These are phyloP conservation scores for Phoebastria nigripes DNA, from an alignment of 2,797 vertebrate species.

Conservation along the genomic window DNA sequence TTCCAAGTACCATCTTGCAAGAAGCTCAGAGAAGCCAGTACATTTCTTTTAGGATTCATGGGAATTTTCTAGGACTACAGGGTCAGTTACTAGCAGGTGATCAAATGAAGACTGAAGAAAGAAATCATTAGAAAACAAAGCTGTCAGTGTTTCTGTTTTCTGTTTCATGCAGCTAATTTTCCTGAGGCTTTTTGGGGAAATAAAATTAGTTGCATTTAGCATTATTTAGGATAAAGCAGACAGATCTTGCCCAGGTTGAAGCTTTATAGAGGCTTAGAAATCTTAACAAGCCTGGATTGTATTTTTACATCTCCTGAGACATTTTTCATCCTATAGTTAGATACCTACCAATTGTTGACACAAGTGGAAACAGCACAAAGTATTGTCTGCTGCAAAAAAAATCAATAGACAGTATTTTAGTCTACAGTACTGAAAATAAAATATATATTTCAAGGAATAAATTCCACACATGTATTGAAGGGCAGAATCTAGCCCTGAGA, in stretches of 20 bases:
- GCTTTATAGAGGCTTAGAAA: neutral
- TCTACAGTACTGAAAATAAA: constrained; percentile 20
- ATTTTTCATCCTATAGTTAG: constrained; percentile 20
- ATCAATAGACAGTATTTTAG: constrained; percentile 53
- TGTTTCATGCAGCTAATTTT: neutral
- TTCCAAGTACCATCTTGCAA: neutral
- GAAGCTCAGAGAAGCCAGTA: neutral
- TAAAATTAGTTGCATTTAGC: neutral
- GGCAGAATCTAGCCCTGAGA: constrained; percentile 13
- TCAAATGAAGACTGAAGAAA: neutral
- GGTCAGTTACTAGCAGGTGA: neutral
- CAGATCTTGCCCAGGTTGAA: neutral
- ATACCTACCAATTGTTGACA: constrained; percentile 43
- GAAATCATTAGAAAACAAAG: neutral
- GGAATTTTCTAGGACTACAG: neutral
- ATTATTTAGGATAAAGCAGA: constrained; percentile 1
- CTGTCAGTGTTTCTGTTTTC: neutral
- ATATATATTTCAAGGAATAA: constrained; percentile 39
- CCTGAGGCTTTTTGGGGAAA: neutral
- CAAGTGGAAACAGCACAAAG: constrained; percentile 23
- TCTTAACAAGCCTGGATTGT: constrained; percentile 28
- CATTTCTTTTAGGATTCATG: neutral
- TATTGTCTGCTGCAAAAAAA: constrained; percentile 18
- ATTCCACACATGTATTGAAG: constrained; percentile 11
- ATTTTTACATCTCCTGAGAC: constrained; percentile 37